Evolutionary conservation across 2,113 vertebrate genomes (phyloP), one percentile per base, ranked within the genome.

Genomic region (Sturnira hondurensis): DNA sequence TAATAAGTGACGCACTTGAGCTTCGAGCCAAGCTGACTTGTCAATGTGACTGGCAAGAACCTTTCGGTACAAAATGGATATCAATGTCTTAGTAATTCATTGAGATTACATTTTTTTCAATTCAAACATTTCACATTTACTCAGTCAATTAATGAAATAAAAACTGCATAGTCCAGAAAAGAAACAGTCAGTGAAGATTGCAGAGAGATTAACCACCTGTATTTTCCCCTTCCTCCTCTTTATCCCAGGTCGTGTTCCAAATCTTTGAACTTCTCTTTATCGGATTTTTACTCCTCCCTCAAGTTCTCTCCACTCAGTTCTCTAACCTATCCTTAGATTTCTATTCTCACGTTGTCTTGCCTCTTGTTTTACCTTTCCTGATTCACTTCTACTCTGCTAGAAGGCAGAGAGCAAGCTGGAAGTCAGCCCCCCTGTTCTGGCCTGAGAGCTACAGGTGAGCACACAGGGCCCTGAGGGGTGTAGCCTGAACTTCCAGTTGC

Each of bases 11-110:
- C 97, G 98, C 54, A 99, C 98, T 92, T 99, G 98, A 0, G 97
- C 98, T 97, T 99, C 99, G 92, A 99, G 96, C 96, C 97, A 98
- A 0, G 98, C 97, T 1, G 98, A 98, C 96, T 98, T 99, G 97
- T 99, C 98, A 78, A 98, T 92, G 93, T 99, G 98, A 97, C 89
- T 98, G 91, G 98, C 97, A 83, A 99, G 97, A 95, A 97, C 97
- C 98, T 99, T 98, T 89, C 19, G 77, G 95, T 81, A 96, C 81
- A 87, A 81, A 81, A 86, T 33, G 92, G 80, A 96, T 33, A 61
- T 33, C 28, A 86, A 24, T 6, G 41, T 54, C 31, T 73, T 86
- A 77, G 43, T 76, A 58, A 56, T n/a, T n/a, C 7, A 4, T 58
- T 78, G 17, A 86, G 33, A 89, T 41, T 52, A 80, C 33, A 28